Evolutionary conservation across 2,888 invertebrate genomes (phyloP).

Genomic region (Pristionchus entomophagus): DNA sequence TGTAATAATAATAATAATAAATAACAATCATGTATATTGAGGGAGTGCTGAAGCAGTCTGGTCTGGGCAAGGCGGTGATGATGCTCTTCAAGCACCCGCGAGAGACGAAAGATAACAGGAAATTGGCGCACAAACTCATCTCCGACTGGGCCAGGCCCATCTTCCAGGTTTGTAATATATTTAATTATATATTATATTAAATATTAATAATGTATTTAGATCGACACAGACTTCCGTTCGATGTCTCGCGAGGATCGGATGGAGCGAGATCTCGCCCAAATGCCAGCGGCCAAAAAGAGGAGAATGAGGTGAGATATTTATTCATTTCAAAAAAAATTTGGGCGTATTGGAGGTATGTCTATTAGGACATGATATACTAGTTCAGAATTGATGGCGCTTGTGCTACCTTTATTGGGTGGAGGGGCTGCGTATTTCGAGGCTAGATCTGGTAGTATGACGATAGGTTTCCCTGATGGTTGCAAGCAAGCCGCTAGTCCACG

Average conservation of each 20-base stretch:
- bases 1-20: no score
- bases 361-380: no score
- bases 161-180: slow-evolving; percentile 60
- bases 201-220: slow-evolving; percentile 82
- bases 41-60: slow-evolving; percentile 91
- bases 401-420: no score
- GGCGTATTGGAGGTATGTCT: no score
- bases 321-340: neutral
- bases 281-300: slow-evolving; percentile 79
- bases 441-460: no score
- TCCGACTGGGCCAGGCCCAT: slow-evolving; percentile 96
- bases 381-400: no score
- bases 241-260: slow-evolving; percentile 93
- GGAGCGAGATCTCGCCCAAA: slow-evolving; percentile 91
- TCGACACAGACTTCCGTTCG: slow-evolving; percentile 90
- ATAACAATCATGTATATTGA: no score
- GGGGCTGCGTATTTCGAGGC: no score
- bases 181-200: no score
- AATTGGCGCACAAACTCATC: slow-evolving; percentile 63
- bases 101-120: slow-evolving; percentile 84
- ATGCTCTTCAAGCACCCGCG: slow-evolving; percentile 98
- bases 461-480: no score
- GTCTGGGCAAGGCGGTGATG: slow-evolving; percentile 99
- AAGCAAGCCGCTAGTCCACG: neutral
- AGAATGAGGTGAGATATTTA: slow-evolving; percentile 58